Conservation (phyloP, 1,140 invertebrate species). For the Drosophila sulfurigaster region DNA sequence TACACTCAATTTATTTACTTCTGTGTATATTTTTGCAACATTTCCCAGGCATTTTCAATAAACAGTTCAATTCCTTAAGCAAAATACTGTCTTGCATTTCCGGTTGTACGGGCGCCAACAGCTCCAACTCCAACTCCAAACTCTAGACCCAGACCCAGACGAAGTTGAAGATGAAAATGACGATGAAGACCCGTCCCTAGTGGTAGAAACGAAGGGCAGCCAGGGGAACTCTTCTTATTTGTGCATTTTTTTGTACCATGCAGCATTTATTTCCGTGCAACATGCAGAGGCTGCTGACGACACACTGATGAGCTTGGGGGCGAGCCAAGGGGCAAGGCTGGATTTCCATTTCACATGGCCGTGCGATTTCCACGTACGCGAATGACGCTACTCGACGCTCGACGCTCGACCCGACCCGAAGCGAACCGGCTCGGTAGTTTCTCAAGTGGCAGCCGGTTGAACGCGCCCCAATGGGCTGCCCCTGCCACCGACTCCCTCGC, state of each 20-base stretch:
- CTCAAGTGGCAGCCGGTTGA: conserved; percentile 73
- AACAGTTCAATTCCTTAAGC: conserved; percentile 65
- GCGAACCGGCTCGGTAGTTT: conserved; percentile 30
- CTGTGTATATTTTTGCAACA: conserved; percentile 16
- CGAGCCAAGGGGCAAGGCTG: neutral
- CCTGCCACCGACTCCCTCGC: conserved; percentile 10
- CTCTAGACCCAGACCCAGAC: conserved; percentile 22
- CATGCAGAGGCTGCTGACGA: conserved; percentile 33
- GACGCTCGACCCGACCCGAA: neutral
- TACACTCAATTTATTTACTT: neutral
- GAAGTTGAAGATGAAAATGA: neutral
- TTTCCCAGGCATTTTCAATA: conserved; percentile 48
- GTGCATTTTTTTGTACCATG: neutral
- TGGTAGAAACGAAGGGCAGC: neutral
- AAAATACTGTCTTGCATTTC: conserved; percentile 74
- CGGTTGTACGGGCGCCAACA: conserved; percentile 67
- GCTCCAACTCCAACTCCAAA: neutral
- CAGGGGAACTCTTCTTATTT: neutral
- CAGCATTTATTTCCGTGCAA: conserved; percentile 60
- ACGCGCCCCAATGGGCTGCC: conserved; percentile 45
- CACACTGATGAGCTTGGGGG: conserved; percentile 23
- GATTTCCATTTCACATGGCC: conserved; percentile 71
- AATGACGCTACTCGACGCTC: conserved; percentile 4
- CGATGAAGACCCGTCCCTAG: conserved; percentile 10
- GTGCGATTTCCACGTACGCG: conserved; percentile 78